These are phyloP conservation scores for Lepilemur septentrionalis DNA, from an alignment of 2,797 vertebrate species.

Conservation along the genomic window DNA sequence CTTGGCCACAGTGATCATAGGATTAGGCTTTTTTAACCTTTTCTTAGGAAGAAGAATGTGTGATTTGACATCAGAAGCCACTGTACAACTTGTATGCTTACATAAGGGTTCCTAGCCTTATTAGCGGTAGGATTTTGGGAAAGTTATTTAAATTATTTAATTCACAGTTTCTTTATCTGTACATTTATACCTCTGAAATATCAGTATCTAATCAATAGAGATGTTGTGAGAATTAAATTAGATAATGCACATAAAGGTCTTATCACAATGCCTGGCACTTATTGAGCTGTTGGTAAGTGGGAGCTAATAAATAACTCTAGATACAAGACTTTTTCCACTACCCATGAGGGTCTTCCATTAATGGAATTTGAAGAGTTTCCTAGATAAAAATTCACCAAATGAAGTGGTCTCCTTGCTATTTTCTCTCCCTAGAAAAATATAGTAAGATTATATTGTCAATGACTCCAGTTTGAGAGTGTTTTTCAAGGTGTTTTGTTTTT, in stretches of 20 bases:
- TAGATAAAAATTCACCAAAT: not conserved
- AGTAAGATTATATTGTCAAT: not conserved
- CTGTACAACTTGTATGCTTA: not conserved
- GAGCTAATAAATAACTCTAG: not conserved
- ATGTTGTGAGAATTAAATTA: not conserved
- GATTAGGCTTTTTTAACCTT: not conserved
- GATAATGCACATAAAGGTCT: not conserved
- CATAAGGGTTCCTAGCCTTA: not conserved
- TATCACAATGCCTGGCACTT: not conserved
- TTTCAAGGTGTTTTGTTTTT: not conserved
- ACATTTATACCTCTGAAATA: not conserved
- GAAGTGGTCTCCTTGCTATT: not conserved
- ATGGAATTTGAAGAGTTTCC: not conserved
- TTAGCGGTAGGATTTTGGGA: not conserved
- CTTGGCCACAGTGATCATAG: not conserved
- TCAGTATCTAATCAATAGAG: not conserved
- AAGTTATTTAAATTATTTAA: not conserved
- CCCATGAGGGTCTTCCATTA: not conserved
- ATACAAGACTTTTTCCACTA: not conserved
- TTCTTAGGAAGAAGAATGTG: not conserved
- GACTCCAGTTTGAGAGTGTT: not conserved
- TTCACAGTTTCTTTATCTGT: not conserved
- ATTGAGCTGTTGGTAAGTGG: not conserved
- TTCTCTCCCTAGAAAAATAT: not conserved
- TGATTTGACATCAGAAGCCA: not conserved